Conservation (phyloP, 35 echinoderm and acorn worm species). For the Lytechinus variegatus region DNA sequence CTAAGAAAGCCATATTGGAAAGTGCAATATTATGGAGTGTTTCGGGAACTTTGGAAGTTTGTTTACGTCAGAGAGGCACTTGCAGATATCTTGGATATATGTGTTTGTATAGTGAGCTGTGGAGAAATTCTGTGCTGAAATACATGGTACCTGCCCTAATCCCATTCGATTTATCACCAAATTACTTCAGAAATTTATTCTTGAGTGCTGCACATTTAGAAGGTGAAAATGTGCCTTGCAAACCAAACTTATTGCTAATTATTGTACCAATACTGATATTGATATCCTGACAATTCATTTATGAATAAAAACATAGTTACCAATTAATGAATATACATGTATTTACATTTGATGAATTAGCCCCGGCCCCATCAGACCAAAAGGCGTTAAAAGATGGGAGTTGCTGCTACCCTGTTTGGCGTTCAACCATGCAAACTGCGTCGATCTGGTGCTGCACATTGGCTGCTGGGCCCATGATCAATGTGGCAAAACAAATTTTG, state of each 20-base stretch:
- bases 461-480: too few relatives aligned
- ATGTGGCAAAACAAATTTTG: too few relatives aligned
- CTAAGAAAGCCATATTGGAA: not conserved
- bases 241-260: not conserved
- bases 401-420: too few relatives aligned
- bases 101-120: conserved; percentile 17
- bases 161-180: conserved; percentile 24
- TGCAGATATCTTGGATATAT: conserved; percentile 29
- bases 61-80: conserved; percentile 25
- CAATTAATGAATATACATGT: too few relatives aligned
- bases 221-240: not conserved
- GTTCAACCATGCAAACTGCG: too few relatives aligned
- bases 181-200: conserved; percentile 4
- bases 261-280: not conserved
- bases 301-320: too few relatives aligned
- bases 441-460: too few relatives aligned
- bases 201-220: not conserved
- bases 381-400: too few relatives aligned
- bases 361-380: too few relatives aligned
- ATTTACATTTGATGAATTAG: too few relatives aligned
- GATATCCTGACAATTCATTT: not conserved
- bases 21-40: conserved; percentile 36
- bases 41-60: conserved; percentile 2
- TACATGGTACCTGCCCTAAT: not conserved
- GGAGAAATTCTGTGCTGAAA: conserved; percentile 12